Conservation (phyloP, 2,113 vertebrate genomes). For the Apodemus speciosus region DNA sequence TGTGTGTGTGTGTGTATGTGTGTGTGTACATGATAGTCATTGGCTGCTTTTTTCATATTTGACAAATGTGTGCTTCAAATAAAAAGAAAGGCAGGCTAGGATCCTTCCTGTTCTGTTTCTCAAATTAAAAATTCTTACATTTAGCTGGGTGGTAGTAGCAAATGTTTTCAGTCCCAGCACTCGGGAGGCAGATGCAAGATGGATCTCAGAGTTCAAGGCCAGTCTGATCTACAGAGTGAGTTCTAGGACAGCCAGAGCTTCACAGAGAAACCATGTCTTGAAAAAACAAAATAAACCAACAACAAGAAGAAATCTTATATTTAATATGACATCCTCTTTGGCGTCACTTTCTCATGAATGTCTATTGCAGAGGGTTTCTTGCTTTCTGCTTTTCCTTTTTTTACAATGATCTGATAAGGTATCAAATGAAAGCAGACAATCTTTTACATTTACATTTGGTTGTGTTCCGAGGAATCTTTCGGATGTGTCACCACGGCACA, state of each 20-base stretch:
- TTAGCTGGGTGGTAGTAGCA: neutral
- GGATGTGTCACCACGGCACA: neutral
- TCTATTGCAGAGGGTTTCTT: neutral
- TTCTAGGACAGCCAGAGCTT: neutral
- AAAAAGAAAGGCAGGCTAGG: neutral
- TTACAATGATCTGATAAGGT: slow-evolving; percentile 16
- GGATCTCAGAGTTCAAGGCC: neutral
- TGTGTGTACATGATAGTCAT: neutral
- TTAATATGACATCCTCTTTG: slow-evolving; percentile 26
- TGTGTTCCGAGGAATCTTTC: slow-evolving; percentile 36
- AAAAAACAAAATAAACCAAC: neutral
- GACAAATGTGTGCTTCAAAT: slow-evolving; percentile 41
- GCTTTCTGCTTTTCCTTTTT: neutral
- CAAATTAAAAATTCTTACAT: slow-evolving; percentile 46
- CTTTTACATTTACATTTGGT: slow-evolving; percentile 49
- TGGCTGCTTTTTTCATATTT: slow-evolving; percentile 36
- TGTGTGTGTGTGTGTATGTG: slow-evolving; percentile 44
- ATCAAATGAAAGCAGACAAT: slow-evolving; percentile 37
- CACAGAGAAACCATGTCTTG: neutral
- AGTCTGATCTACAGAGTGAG: neutral
- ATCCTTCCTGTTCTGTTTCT: neutral
- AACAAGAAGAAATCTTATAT: slow-evolving; percentile 31
- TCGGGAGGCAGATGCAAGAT: neutral
- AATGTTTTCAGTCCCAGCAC: neutral
- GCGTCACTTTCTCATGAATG: slow-evolving; percentile 19